phyloP scores from a whole-genome alignment of 2,888 invertebrate species.

The Hermaeophaga mercurialis region DNA sequence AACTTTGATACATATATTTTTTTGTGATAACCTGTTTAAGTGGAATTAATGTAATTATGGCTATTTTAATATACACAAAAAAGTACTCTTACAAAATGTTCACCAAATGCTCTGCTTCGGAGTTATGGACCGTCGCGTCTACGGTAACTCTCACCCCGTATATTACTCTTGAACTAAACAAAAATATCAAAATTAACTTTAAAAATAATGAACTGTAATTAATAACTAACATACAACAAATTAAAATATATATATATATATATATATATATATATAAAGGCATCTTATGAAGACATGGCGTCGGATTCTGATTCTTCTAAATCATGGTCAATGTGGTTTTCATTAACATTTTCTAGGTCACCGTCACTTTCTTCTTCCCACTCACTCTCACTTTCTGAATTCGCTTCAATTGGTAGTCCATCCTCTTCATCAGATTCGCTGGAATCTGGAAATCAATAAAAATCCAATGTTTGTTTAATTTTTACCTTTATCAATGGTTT shows the following conservation, averaged over 20 bases:
- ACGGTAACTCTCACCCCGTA: too few species aligned
- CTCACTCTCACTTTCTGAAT: constrained; percentile 52
- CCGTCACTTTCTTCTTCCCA: constrained; percentile 54
- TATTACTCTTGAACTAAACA: constrained; percentile 5
- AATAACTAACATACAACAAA: background rate
- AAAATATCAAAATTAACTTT: constrained; percentile 5
- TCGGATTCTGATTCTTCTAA: constrained; percentile 21
- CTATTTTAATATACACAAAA: too few species aligned
- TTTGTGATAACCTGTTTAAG: too few species aligned
- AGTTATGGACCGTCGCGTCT: too few species aligned
- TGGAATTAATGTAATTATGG: too few species aligned
- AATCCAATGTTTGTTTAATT: too few species aligned
- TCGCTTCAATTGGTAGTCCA: constrained; percentile 46
- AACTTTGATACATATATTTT: too few species aligned
- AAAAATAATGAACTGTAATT: background rate
- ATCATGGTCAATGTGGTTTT: constrained; percentile 22
- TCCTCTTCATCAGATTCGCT: constrained; percentile 53
- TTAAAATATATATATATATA: too few species aligned
- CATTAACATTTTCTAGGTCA: constrained; percentile 32
- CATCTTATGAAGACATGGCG: constrained; percentile 15
- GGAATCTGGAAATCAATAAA: constrained; percentile 40
- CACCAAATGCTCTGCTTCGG: too few species aligned
- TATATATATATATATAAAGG: constrained; percentile 6
- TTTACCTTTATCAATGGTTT: too few species aligned
- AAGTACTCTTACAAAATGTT: too few species aligned